Conservation (phyloP, 2,888 invertebrate genomes). For the Thyatira batis region DNA sequence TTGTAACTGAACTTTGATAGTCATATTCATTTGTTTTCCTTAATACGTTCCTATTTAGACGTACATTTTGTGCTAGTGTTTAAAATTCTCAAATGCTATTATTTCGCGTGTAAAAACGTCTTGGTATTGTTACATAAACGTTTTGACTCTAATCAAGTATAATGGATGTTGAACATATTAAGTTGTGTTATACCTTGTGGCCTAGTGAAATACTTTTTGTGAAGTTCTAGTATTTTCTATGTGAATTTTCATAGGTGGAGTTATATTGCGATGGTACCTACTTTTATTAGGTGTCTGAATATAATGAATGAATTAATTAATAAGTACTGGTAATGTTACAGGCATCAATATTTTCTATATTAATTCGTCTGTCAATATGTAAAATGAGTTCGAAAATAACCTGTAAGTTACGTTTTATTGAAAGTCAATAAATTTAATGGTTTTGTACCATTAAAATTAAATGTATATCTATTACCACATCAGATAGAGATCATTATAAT, state of each 20-base stretch:
- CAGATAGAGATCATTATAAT: constrained; percentile 4
- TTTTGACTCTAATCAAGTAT: neutral
- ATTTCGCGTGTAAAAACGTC: constrained; percentile 11
- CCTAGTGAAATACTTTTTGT: constrained; percentile 6
- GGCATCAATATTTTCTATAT: neutral
- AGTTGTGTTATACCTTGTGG: neutral
- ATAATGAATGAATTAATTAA: no score
- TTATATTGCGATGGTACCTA: neutral
- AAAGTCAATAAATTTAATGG: neutral
- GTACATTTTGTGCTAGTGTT: constrained; percentile 20
- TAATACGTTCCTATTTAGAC: constrained; percentile 22
- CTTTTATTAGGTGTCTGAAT: no score
- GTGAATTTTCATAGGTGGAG: neutral
- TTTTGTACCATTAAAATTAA: no score
- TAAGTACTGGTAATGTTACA: no score
- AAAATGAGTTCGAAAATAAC: no score
- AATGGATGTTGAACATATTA: neutral
- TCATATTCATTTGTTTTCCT: constrained; percentile 50
- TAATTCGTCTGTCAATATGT: no score
- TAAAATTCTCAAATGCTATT: constrained; percentile 16
- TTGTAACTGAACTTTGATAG: constrained; percentile 1
- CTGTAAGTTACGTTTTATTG: no score
- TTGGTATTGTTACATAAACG: constrained; percentile 4
- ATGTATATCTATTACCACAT: neutral
- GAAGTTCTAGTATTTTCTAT: neutral